These are phyloP conservation scores for Tetramorium simillimum DNA, from an alignment of 1,140 invertebrate species.

Conservation along the genomic window DNA sequence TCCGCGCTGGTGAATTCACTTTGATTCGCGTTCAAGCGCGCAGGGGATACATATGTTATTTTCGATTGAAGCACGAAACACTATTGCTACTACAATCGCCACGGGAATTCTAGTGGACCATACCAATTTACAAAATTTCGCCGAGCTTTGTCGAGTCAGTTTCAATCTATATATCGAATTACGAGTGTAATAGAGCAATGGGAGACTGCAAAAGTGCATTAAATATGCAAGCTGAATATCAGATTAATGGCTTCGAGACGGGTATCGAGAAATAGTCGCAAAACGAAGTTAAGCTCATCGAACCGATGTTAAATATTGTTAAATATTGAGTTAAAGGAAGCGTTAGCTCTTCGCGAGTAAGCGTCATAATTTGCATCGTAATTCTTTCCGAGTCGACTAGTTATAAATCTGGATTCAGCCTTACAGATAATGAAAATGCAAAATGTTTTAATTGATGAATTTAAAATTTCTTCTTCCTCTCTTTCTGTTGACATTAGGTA, in stretches of 20 bases:
- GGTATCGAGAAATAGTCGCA: constrained; percentile 1
- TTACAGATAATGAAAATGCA: not conserved
- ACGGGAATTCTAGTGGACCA: constrained; percentile 31
- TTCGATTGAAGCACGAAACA: constrained; percentile 22
- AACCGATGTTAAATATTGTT: constrained; percentile 27
- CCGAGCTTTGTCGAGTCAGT: constrained; percentile 41
- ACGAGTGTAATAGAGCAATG: constrained; percentile 14
- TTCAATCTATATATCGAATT: constrained; percentile 41
- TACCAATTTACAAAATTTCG: constrained; percentile 52
- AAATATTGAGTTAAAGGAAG: constrained; percentile 32
- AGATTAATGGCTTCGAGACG: constrained; percentile 34
- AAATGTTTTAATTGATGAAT: not conserved
- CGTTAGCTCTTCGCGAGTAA: constrained; percentile 9
- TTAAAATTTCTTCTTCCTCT: not conserved
- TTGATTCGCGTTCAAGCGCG: constrained; percentile 2
- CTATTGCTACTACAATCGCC: constrained; percentile 28
- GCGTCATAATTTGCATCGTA: constrained; percentile 18
- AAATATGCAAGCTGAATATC: constrained; percentile 35
- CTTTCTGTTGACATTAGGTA: not conserved
- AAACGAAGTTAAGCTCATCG: constrained; percentile 24
- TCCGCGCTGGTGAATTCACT: not conserved
- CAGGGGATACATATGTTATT: constrained; percentile 25
- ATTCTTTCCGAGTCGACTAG: not conserved
- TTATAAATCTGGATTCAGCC: not conserved
- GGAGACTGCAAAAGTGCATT: constrained; percentile 24